Evolutionary conservation across 1,140 invertebrate genomes (phyloP).

Genomic region (Drosophila orosa): DNA sequence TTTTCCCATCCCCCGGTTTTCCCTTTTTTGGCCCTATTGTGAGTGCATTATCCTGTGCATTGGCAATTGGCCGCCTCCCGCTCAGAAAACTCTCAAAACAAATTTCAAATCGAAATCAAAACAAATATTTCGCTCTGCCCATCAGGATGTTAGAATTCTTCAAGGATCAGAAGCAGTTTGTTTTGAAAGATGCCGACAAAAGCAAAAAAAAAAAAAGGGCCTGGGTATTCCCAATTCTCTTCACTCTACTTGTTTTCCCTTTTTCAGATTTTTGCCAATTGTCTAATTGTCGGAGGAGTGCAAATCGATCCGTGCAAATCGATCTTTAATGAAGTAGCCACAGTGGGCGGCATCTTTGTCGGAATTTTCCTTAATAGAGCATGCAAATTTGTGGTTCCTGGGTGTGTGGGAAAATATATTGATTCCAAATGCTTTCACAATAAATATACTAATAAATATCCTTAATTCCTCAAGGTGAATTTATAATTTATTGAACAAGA

Average conservation of each 20-base stretch:
- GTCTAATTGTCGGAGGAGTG: conserved; percentile 19
- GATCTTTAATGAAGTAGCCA: conserved; percentile 46
- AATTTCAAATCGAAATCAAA: conserved; percentile 74
- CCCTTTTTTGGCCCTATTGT: conserved; percentile 13
- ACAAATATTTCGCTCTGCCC: conserved; percentile 70
- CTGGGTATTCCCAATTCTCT: conserved; percentile 13
- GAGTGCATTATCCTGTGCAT: conserved; percentile 10
- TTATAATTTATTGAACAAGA: neutral
- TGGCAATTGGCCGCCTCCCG: conserved; percentile 15
- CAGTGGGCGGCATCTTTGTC: conserved; percentile 20
- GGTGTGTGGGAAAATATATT: neutral
- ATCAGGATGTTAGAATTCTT: conserved; percentile 14
- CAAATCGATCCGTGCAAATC: conserved; percentile 2
- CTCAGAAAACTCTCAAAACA: conserved; percentile 48
- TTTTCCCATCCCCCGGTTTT: neutral
- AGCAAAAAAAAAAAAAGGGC: neutral
- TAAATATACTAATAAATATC: neutral
- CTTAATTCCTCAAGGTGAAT: neutral
- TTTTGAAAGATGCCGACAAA: conserved; percentile 57
- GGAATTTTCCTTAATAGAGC: neutral
- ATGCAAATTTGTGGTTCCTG: conserved; percentile 15
- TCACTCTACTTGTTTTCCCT: conserved; percentile 16
- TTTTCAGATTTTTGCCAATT: conserved; percentile 13
- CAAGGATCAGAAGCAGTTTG: conserved; percentile 39
- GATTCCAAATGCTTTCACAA: neutral